Conservation (phyloP, 1,140 invertebrate species). For the Lepidurus arcticus region DNA sequence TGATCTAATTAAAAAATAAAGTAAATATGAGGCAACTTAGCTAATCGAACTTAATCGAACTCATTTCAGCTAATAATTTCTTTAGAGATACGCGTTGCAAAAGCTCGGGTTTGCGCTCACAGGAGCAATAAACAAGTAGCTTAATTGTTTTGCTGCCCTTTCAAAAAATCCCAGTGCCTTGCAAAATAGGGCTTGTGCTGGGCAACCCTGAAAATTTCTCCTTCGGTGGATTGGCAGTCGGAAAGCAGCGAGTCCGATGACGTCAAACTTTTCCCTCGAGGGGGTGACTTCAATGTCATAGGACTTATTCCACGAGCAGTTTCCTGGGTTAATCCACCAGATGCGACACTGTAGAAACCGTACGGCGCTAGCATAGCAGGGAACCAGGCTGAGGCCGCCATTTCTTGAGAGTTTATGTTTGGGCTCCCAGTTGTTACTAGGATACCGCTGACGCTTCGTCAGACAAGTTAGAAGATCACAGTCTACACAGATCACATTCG, state of each 20-base stretch:
- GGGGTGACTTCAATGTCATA: not conserved
- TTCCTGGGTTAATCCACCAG: too few relatives aligned
- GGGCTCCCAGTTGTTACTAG: too few relatives aligned
- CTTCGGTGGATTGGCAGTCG: not conserved
- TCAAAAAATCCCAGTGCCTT: not conserved
- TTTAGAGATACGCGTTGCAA: not conserved
- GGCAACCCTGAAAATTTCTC: not conserved
- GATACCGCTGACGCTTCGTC: too few relatives aligned
- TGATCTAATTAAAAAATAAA: not conserved
- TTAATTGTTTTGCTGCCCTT: not conserved
- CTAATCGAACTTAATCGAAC: too few relatives aligned
- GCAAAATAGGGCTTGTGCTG: not conserved
- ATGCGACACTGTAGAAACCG: too few relatives aligned
- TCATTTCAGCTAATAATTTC: not conserved
- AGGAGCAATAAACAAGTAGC: not conserved
- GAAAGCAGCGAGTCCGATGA: not conserved
- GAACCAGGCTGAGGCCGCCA: too few relatives aligned
- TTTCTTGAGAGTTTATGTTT: too few relatives aligned
- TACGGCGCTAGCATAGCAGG: too few relatives aligned
- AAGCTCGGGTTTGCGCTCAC: not conserved
- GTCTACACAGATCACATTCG: too few relatives aligned
- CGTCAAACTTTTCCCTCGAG: too few relatives aligned
- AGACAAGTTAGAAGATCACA: too few relatives aligned
- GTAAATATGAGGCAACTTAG: not conserved
- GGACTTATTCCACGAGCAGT: too few relatives aligned